Evolutionary conservation across 2,888 invertebrate species (phyloP), one percentile per base, ranked within the genome.

Genomic region (Hirtodrosophila histrioides): DNA sequence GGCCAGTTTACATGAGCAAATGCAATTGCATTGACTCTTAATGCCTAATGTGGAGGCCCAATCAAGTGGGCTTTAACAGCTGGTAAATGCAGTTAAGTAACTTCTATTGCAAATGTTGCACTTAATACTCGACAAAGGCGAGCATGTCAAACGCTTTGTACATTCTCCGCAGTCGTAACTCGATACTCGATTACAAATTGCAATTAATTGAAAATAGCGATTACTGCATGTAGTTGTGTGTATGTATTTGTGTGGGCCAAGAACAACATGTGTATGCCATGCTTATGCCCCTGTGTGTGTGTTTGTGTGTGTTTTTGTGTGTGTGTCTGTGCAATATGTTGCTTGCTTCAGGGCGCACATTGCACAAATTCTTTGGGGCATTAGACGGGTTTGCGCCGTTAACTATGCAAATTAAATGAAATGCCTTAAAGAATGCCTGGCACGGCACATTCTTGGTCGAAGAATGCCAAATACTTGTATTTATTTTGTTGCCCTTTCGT

Each of bases 1-100:
- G 86, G 86, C 85, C 89, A 89, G 88, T 89, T 90, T 83, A 90
- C 90, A 89, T 90, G 90, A 89, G 78, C 87, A 90, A 90, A 89
- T 88, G 88, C 86, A 88, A 90, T 90, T 89, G 90, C 84, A 85
- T 74, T 73, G 84, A 79, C 87, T 69, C 55, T 79, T 90, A 90
- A 90, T 88, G 78, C 89, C 65, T 78, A 8, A 31, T 31, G 27
- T 27, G 27, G 72, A 69, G 83, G 87, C 75, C 82, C 90, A 89
- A 89, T 90, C 90, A 90, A 89, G 78, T 78, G 67, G 71, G 78
- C 81, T 82, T 58, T 89, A 89, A 64, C 33, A 12, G 45, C 31
- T 44, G 55, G 9, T 36, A 40, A 31, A 27, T 35, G 39, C 55
- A 55, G 10, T 23, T 41, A 45, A 60, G n/a, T 46, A 35, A 35